Percentiles rank a stretch among this genome's conserved stretches.
phyloP scores from a whole-genome alignment of 2,888 invertebrate genomes.

The Melieria picta region DNA sequence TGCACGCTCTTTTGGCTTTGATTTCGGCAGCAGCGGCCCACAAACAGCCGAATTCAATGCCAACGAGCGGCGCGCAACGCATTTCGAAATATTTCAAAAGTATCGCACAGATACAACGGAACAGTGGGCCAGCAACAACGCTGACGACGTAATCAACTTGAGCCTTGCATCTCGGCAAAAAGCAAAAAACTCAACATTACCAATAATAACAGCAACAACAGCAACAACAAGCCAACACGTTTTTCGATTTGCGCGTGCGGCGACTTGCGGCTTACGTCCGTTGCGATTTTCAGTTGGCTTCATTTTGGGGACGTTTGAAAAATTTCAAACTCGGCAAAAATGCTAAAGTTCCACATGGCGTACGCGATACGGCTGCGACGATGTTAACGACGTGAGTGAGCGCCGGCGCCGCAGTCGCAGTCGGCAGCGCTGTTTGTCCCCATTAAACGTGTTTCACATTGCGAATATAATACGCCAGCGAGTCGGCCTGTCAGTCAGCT shows the following conservation, averaged over 20 bases:
- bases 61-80: not conserved
- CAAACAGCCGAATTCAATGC: constrained; percentile 25
- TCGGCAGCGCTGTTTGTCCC: constrained; percentile 20
- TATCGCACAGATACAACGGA: not conserved
- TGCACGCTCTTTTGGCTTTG: no score
- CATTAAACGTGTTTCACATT: constrained; percentile 30
- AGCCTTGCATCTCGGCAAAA: not conserved
- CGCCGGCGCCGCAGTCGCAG: not conserved
- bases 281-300: not conserved
- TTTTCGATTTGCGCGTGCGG: no score
- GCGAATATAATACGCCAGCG: constrained; percentile 26
- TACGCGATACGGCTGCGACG: not conserved
- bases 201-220: constrained; percentile 2
- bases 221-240: not conserved
- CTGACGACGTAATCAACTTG: not conserved
- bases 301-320: not conserved
- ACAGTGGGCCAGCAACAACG: not conserved
- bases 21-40: not conserved
- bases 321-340: not conserved
- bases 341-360: not conserved
- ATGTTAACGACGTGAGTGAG: constrained; percentile 3
- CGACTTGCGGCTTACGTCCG: no score
- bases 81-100: not conserved
- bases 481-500: not conserved
- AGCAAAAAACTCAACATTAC: not conserved